Evolutionary conservation across 2,797 vertebrate species (phyloP).

Genomic region (Pygocentrus nattereri): DNA sequence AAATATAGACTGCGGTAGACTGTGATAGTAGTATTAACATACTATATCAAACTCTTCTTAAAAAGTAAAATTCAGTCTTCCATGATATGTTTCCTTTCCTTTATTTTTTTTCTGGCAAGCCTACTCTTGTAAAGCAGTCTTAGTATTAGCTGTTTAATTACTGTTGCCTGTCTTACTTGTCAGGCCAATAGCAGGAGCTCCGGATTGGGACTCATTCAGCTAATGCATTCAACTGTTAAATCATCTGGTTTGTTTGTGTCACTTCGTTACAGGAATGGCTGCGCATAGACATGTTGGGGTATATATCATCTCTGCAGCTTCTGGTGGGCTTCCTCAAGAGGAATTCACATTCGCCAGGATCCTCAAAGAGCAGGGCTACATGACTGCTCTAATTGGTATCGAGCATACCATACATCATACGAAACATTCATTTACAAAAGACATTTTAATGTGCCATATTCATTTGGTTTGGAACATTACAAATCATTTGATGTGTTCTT

Average conservation of each 20-base stretch:
- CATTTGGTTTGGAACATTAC: neutral
- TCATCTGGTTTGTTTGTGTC: neutral
- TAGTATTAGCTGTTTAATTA: neutral
- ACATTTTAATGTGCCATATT: neutral
- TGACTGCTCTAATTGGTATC: constrained; percentile 88
- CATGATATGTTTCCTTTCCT: no score
- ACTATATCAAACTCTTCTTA: no score
- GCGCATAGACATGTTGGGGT: constrained; percentile 67
- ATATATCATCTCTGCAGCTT: constrained; percentile 83
- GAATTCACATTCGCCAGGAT: constrained; percentile 88
- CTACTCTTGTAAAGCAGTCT: no score
- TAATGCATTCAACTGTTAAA: neutral
- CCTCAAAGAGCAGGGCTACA: constrained; percentile 82
- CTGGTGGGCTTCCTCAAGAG: constrained; percentile 86
- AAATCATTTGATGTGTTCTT: no score
- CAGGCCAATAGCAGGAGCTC: neutral
- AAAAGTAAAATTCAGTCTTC: no score
- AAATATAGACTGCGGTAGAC: no score
- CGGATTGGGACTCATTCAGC: neutral
- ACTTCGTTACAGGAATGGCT: constrained; percentile 45
- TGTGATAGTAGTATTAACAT: no score
- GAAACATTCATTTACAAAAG: neutral
- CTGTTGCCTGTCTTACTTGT: neutral
- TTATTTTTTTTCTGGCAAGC: neutral
- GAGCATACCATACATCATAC: neutral